Conservation (phyloP, 2,113 vertebrate species). For the Taurulus bubalis region DNA sequence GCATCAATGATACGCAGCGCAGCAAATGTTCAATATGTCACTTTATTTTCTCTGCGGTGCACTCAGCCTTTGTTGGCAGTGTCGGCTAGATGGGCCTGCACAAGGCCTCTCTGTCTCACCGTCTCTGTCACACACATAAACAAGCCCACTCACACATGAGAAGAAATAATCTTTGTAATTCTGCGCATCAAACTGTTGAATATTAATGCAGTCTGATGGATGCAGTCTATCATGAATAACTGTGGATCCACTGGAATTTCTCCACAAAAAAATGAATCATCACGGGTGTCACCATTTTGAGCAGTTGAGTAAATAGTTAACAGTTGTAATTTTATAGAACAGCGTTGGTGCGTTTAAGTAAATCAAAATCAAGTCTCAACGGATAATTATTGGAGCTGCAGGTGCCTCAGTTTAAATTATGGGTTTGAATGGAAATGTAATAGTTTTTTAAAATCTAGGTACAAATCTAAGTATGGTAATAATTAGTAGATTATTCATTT, state of each 20-base stretch:
- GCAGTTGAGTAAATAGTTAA: slow-evolving; percentile 37
- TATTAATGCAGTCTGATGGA: slow-evolving; percentile 70
- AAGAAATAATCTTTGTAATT: slow-evolving; percentile 55
- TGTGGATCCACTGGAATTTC: slow-evolving; percentile 62
- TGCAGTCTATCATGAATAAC: slow-evolving; percentile 67
- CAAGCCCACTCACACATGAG: slow-evolving; percentile 35
- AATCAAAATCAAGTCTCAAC: not conserved
- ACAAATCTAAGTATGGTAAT: not conserved
- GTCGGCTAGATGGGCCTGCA: slow-evolving; percentile 24
- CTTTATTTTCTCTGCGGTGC: slow-evolving; percentile 48
- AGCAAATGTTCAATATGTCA: slow-evolving; percentile 72
- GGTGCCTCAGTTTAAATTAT: not conserved
- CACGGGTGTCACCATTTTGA: slow-evolving; percentile 47
- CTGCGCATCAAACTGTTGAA: slow-evolving; percentile 64
- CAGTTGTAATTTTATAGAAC: slow-evolving; percentile 45
- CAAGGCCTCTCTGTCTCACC: slow-evolving; percentile 53
- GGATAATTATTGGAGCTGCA: not conserved
- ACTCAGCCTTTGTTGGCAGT: slow-evolving; percentile 63
- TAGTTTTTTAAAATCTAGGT: not conserved
- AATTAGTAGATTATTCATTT: not conserved
- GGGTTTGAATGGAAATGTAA: not conserved
- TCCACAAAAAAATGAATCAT: slow-evolving; percentile 65
- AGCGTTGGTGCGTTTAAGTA: slow-evolving; percentile 7
- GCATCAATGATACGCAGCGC: slow-evolving; percentile 38
- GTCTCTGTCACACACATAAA: slow-evolving; percentile 39